phyloP scores from a whole-genome alignment of 2,797 vertebrate genomes.

The Phoebastria nigripes region DNA sequence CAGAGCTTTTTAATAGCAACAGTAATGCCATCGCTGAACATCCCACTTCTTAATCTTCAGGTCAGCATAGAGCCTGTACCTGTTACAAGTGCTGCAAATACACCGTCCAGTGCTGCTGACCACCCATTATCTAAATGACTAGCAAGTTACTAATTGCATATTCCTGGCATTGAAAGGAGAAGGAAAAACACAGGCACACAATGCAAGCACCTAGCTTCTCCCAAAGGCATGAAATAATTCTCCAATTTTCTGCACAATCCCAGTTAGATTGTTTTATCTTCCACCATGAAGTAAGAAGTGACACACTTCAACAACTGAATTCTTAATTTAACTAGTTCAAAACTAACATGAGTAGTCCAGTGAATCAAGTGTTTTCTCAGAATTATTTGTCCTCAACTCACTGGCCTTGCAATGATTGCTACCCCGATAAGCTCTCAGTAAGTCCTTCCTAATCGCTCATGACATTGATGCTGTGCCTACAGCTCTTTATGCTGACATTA shows the following conservation, averaged over 20 bases:
- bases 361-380: constrained; percentile 49
- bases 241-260: constrained; percentile 7
- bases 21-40: constrained; percentile 69
- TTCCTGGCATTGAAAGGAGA: constrained; percentile 40
- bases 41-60: constrained; percentile 72
- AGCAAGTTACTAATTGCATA: constrained; percentile 53
- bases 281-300: constrained; percentile 19
- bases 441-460: constrained; percentile 69
- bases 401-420: constrained; percentile 41
- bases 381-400: constrained; percentile 50
- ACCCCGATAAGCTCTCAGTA: constrained; percentile 62
- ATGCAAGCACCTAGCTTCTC: not conserved
- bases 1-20: constrained; percentile 74
- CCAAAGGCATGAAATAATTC: not conserved
- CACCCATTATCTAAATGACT: constrained; percentile 60
- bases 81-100: constrained; percentile 57
- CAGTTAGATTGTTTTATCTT: constrained; percentile 34
- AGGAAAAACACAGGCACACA: not conserved
- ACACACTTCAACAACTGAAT: not conserved
- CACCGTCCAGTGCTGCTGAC: constrained; percentile 29
- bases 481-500: constrained; percentile 49
- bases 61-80: constrained; percentile 64
- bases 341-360: not conserved
- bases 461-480: constrained; percentile 63
- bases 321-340: constrained; percentile 44